These are phyloP conservation scores for Pygocentrus nattereri DNA, from an alignment of 2,797 vertebrate genomes.

Conservation along the genomic window DNA sequence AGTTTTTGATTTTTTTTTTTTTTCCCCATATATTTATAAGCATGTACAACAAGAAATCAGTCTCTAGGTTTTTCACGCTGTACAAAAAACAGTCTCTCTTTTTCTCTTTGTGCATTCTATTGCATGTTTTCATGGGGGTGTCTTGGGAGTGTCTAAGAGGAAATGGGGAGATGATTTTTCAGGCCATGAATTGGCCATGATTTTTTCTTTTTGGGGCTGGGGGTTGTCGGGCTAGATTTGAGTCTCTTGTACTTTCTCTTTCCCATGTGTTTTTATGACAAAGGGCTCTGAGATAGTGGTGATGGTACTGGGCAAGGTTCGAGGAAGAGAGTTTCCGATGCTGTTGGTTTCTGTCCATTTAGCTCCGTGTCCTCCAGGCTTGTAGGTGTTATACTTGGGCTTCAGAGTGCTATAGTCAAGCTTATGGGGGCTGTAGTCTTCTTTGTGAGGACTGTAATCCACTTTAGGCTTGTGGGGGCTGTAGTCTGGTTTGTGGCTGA, in stretches of 20 bases:
- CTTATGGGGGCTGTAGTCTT: conserved; percentile 76
- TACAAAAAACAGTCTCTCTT: conserved; percentile 93
- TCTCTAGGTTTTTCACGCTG: conserved; percentile 89
- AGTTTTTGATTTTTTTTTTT: conserved; percentile 80
- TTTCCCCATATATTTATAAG: conserved; percentile 78
- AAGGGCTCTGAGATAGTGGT: conserved; percentile 88
- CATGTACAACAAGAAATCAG: conserved; percentile 95
- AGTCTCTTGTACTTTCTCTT: conserved; percentile 99
- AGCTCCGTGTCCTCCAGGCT: conserved; percentile 87
- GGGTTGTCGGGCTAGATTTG: conserved; percentile 86
- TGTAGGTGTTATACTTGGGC: conserved; percentile 93
- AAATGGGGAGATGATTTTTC: conserved; percentile 32
- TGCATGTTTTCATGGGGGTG: conserved; percentile 85
- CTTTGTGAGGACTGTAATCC: conserved; percentile 79
- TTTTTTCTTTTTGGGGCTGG: conserved; percentile 39
- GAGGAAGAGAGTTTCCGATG: conserved; percentile 93
- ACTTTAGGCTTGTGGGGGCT: conserved; percentile 74
- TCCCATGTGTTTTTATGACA: conserved; percentile 94
- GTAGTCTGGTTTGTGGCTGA: conserved; percentile 68
- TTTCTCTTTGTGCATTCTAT: conserved; percentile 94
- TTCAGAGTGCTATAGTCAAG: conserved; percentile 78
- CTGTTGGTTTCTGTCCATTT: conserved; percentile 96
- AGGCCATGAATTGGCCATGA: neutral
- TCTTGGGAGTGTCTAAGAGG: conserved; percentile 36
- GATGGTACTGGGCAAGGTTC: conserved; percentile 89